phyloP scores from a whole-genome alignment of 2,113 vertebrate genomes.

The Ginglymostoma cirratum region DNA sequence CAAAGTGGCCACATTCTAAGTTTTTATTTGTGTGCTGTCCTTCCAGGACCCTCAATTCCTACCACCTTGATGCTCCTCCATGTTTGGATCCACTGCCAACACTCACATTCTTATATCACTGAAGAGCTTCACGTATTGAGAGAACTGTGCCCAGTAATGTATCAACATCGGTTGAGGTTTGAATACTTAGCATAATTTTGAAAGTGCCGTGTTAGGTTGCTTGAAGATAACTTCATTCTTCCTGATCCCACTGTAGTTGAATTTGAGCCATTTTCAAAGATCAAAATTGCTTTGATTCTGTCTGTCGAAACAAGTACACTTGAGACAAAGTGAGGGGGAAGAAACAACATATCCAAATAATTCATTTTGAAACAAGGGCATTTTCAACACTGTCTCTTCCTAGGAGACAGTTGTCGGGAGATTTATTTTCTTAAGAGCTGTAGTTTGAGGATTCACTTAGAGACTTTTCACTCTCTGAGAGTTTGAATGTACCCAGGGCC shows the following conservation, averaged over 20 bases:
- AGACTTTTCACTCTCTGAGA: background rate
- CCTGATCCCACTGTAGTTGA: background rate
- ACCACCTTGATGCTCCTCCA: background rate
- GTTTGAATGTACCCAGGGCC: background rate
- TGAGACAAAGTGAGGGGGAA: too few relatives aligned
- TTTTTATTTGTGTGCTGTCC: background rate
- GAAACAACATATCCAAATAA: background rate
- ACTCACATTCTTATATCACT: background rate
- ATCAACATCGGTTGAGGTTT: background rate
- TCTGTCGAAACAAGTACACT: background rate
- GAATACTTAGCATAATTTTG: background rate
- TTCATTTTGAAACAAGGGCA: background rate
- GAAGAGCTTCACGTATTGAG: background rate
- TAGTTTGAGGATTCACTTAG: background rate
- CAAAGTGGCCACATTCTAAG: background rate
- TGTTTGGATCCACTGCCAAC: background rate
- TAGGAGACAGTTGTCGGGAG: background rate
- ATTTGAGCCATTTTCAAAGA: background rate
- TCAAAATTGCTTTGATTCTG: background rate
- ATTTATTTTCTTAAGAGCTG: background rate
- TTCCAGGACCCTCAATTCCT: background rate
- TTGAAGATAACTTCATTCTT: background rate
- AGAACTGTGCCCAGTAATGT: background rate
- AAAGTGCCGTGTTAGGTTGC: background rate
- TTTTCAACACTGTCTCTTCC: background rate